A percentile compares a stretch with the other conserved stretches of the same genome.
These are phyloP conservation scores for Choreutis nemorana DNA, from an alignment of 2,888 invertebrate genomes.

Conservation along the genomic window DNA sequence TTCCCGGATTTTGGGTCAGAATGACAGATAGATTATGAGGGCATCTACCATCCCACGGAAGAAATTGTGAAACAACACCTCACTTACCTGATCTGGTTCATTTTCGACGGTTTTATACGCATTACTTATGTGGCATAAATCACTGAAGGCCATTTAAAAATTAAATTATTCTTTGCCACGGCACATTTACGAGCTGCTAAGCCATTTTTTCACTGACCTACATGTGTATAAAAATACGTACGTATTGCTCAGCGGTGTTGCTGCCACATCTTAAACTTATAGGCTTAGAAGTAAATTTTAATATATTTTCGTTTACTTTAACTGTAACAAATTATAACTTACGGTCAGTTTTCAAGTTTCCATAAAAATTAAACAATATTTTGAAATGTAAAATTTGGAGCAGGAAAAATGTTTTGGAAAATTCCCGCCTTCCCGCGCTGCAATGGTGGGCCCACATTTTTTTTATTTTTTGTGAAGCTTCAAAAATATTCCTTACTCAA, in stretches of 20 bases:
- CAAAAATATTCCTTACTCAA: too few species aligned
- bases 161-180: conserved; percentile 62
- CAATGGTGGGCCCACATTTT: conserved; percentile 9
- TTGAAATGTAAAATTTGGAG: conserved; percentile 7
- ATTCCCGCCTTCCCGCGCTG: conserved; percentile 29
- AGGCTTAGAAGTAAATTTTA: conserved; percentile 10
- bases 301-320: too few species aligned
- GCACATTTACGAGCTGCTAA: conserved; percentile 60
- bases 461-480: conserved; percentile 19
- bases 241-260: conserved; percentile 50
- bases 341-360: conserved; percentile 11
- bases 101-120: conserved; percentile 62
- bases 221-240: conserved; percentile 62
- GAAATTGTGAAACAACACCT: conserved; percentile 26
- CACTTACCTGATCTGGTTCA: conserved; percentile 61
- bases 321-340: too few species aligned
- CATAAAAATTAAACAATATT: conserved; percentile 9
- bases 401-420: conserved; percentile 18
- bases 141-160: conserved; percentile 68
- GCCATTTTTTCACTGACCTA: conserved; percentile 67
- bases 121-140: conserved; percentile 62
- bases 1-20: conserved; percentile 53
- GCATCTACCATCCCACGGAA: conserved; percentile 52
- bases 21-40: conserved; percentile 53
- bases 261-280: conserved; percentile 24